Conservation (phyloP, 1,140 invertebrate genomes). For the Rhynchophorus ferrugineus region DNA sequence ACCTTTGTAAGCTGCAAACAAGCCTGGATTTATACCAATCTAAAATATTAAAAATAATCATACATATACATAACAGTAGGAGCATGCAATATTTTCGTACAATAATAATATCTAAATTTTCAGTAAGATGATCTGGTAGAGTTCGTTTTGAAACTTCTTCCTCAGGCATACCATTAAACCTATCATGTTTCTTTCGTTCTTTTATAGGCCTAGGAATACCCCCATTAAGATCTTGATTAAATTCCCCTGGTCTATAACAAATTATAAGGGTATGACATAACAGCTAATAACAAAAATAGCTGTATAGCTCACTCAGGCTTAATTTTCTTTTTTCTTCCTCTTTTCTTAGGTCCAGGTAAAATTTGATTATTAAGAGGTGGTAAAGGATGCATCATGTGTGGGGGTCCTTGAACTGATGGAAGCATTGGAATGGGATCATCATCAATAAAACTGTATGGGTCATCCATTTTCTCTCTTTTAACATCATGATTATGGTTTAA, state of each 20-base stretch:
- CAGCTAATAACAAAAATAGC: conserved; percentile 3
- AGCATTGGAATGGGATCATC: conserved; percentile 56
- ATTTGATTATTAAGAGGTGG: conserved; percentile 45
- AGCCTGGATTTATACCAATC: conserved; percentile 96
- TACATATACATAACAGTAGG: background rate
- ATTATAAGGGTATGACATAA: background rate
- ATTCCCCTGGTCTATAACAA: conserved; percentile 51
- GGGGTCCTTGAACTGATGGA: conserved; percentile 33
- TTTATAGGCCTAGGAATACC: conserved; percentile 60
- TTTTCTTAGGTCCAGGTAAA: conserved; percentile 66
- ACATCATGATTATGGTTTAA: conserved; percentile 40
- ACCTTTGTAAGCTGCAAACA: conserved; percentile 94
- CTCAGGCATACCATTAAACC: conserved; percentile 95
- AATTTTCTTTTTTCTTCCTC: conserved; percentile 73
- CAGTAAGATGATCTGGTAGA: conserved; percentile 85
- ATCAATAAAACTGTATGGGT: conserved; percentile 76
- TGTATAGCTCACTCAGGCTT: conserved; percentile 48
- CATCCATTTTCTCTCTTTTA: conserved; percentile 58
- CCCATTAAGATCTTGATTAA: conserved; percentile 56
- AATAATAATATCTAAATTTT: conserved; percentile 94
- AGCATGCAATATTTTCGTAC: conserved; percentile 75
- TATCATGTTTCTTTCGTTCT: conserved; percentile 89
- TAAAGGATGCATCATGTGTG: conserved; percentile 31
- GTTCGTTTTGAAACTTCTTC: conserved; percentile 90
- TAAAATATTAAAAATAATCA: conserved; percentile 38